A percentile compares a stretch with the other conserved stretches of the same genome.
Evolutionary conservation across 2,797 vertebrate species (phyloP).

Genomic region (Sebastes diploproa): DNA sequence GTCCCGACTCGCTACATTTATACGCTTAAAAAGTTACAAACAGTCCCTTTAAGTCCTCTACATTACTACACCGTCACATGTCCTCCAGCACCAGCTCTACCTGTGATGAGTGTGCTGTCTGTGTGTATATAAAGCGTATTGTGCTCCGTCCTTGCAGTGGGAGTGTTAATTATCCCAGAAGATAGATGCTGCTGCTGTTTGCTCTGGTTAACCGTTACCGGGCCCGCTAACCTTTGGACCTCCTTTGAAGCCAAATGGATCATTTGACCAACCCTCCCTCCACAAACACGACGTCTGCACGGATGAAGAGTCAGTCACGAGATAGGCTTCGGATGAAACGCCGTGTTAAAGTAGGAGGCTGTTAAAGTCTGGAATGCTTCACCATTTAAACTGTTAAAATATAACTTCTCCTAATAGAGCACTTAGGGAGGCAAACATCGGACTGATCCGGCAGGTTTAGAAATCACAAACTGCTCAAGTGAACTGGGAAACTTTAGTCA

Average conservation of each 20-base stretch:
- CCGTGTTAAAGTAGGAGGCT: neutral
- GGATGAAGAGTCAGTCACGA: constrained; percentile 13
- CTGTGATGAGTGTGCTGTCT: neutral
- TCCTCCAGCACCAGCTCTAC: too few species aligned
- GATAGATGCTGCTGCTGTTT: constrained; percentile 50
- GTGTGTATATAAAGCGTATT: neutral
- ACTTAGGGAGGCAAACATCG: constrained; percentile 25
- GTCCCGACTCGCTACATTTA: too few species aligned
- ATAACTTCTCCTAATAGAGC: constrained; percentile 25
- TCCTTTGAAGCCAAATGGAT: constrained; percentile 37
- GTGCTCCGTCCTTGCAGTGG: constrained; percentile 29
- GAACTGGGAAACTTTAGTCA: neutral
- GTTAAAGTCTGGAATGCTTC: constrained; percentile 28
- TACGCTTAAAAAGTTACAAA: too few species aligned
- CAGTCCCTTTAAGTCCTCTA: too few species aligned
- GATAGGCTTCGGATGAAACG: neutral
- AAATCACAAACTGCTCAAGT: neutral
- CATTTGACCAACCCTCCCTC: constrained; percentile 28
- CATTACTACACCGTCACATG: too few species aligned
- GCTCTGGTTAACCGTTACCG: constrained; percentile 56
- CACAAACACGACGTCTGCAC: constrained; percentile 10
- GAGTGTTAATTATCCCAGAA: constrained; percentile 55
- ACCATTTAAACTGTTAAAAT: constrained; percentile 32
- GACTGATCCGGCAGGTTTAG: constrained; percentile 20
- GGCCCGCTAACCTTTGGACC: constrained; percentile 46